These are phyloP conservation scores for Pterocles orientalis DNA, from an alignment of 2,113 vertebrate genomes.

Conservation along the genomic window DNA sequence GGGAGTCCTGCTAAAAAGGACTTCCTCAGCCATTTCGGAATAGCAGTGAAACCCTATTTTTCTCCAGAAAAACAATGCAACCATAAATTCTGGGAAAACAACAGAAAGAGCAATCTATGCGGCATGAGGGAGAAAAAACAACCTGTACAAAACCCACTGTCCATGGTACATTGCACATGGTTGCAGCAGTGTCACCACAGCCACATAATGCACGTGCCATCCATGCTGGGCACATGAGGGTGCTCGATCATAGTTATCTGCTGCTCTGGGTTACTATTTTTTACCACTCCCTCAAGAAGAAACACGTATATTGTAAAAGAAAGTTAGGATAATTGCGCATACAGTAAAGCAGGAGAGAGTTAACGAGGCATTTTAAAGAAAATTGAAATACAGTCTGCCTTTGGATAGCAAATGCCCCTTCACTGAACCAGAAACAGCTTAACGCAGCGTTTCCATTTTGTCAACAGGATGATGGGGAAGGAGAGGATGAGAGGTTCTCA, in stretches of 20 bases:
- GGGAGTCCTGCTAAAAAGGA: background rate
- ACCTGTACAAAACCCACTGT: background rate
- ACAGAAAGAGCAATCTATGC: rapidly evolving
- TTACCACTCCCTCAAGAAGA: background rate
- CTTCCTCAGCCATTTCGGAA: background rate
- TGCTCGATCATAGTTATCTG: rapidly evolving
- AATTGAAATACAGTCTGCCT: slow-evolving; percentile 19
- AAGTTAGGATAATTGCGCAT: rapidly evolving
- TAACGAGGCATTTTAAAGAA: slow-evolving; percentile 17
- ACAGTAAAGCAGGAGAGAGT: background rate
- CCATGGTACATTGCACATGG: background rate
- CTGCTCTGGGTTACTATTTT: background rate
- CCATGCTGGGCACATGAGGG: background rate
- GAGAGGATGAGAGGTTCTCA: background rate
- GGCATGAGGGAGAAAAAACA: background rate
- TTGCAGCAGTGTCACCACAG: background rate
- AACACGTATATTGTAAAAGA: background rate
- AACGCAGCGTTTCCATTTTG: background rate
- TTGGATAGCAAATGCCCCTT: background rate
- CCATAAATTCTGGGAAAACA: background rate
- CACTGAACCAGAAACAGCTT: slow-evolving; percentile 50
- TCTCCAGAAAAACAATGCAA: background rate
- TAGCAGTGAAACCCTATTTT: background rate
- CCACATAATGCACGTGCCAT: background rate
- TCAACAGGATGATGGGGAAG: background rate